A percentile compares a stretch with the other conserved stretches of the same genome.
phyloP scores from a whole-genome alignment of 2,888 invertebrate species.

The Agrenia bidenticulata region DNA sequence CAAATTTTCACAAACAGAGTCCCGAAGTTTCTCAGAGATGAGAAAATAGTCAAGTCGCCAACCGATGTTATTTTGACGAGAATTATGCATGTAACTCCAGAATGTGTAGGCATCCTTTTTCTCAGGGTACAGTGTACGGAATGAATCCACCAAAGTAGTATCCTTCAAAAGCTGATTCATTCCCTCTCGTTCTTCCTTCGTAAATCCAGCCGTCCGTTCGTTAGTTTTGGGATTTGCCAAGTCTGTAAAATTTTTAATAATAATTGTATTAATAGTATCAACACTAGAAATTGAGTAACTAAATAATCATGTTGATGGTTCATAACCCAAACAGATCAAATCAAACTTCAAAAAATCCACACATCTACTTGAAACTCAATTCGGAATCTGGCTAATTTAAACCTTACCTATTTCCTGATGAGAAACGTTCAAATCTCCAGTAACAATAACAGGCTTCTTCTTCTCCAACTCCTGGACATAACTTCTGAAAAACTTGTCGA shows the following conservation, averaged over 20 bases:
- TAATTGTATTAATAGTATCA: background rate
- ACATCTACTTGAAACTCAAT: too few relatives aligned
- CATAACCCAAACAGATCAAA: background rate
- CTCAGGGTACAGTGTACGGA: conserved; percentile 65
- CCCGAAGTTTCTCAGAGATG: conserved; percentile 74
- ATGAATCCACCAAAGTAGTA: conserved; percentile 82
- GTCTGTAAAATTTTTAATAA: conserved; percentile 69
- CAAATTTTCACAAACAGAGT: conserved; percentile 78
- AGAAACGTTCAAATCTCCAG: conserved; percentile 97
- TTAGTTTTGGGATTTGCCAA: conserved; percentile 92
- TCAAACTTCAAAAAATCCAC: too few relatives aligned
- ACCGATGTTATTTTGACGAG: conserved; percentile 86
- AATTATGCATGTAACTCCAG: conserved; percentile 91
- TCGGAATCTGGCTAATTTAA: too few relatives aligned
- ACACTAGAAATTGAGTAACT: background rate
- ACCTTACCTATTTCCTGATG: conserved; percentile 85
- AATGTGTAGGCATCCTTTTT: conserved; percentile 81
- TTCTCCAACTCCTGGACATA: conserved; percentile 76
- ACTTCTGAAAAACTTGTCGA: conserved; percentile 82
- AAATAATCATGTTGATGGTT: background rate
- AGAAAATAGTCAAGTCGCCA: conserved; percentile 97
- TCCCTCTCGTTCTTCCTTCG: conserved; percentile 86
- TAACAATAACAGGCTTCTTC: conserved; percentile 89
- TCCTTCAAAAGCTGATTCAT: conserved; percentile 78
- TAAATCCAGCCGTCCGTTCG: conserved; percentile 91